Percentiles rank a stretch among this genome's conserved stretches.
These are phyloP conservation scores for Melipona quadrifasciata DNA, from an alignment of 1,140 invertebrate genomes.

Conservation along the genomic window DNA sequence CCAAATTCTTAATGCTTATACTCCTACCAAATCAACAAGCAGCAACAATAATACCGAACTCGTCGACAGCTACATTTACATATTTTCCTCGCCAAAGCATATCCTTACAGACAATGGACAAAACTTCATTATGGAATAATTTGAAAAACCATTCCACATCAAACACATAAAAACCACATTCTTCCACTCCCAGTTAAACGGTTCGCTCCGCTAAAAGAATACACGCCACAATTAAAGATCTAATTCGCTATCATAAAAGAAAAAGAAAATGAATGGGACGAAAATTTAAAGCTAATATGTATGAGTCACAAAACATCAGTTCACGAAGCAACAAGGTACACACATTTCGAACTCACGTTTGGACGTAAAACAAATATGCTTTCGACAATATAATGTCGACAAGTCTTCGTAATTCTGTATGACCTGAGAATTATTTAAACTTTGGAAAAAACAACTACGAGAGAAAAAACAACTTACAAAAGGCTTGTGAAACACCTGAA, in stretches of 20 bases:
- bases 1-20: too few species aligned
- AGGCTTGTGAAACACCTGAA: too few species aligned
- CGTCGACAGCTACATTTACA: too few species aligned
- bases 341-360: background rate
- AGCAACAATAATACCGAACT: too few species aligned
- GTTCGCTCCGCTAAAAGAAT: background rate
- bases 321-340: background rate
- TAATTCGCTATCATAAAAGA: background rate
- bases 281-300: background rate
- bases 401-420: background rate
- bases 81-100: too few species aligned
- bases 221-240: background rate
- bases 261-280: background rate
- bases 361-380: background rate
- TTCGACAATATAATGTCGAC: background rate
- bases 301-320: background rate
- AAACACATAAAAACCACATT: background rate
- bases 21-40: too few species aligned
- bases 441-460: background rate
- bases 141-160: background rate
- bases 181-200: background rate
- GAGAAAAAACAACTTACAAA: too few species aligned
- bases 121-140: background rate
- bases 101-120: background rate
- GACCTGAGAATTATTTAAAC: background rate